A percentile compares a stretch with the other conserved stretches of the same genome.
Evolutionary conservation across 2,113 vertebrate genomes (phyloP).

Genomic region (Panthera leo): DNA sequence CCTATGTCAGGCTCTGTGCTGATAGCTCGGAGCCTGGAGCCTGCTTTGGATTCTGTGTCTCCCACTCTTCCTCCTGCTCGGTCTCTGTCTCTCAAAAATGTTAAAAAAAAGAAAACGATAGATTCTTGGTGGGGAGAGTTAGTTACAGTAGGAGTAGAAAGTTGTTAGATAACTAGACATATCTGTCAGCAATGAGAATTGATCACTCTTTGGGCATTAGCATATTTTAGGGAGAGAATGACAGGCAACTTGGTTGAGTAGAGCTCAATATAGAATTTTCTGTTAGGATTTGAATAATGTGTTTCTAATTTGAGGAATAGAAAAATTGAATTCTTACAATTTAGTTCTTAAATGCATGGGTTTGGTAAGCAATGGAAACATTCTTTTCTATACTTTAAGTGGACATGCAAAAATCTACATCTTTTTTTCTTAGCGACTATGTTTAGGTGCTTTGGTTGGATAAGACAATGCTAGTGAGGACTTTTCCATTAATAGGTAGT

Average conservation of each 20-base stretch:
- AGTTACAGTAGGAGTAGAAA: not conserved
- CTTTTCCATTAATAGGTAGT: not conserved
- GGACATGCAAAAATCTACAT: not conserved
- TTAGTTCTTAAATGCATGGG: not conserved
- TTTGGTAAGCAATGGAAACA: not conserved
- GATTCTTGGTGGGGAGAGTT: not conserved
- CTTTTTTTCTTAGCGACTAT: not conserved
- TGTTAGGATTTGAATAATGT: constrained; percentile 9
- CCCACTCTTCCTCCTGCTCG: no score
- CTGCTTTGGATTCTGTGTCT: no score
- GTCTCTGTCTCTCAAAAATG: no score
- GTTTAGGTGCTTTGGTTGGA: not conserved
- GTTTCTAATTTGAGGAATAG: not conserved
- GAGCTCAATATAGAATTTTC: not conserved
- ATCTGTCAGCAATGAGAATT: not conserved
- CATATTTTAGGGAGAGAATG: not conserved
- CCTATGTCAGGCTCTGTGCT: no score
- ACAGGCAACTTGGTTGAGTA: not conserved
- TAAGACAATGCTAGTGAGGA: not conserved
- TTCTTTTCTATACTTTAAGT: not conserved
- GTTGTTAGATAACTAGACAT: not conserved
- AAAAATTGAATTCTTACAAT: constrained; percentile 22
- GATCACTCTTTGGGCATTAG: not conserved
- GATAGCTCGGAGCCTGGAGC: no score
- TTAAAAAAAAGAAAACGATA: not conserved